These are phyloP conservation scores for Nephrotoma guestfalica DNA, from an alignment of 2,888 invertebrate genomes.

Conservation along the genomic window DNA sequence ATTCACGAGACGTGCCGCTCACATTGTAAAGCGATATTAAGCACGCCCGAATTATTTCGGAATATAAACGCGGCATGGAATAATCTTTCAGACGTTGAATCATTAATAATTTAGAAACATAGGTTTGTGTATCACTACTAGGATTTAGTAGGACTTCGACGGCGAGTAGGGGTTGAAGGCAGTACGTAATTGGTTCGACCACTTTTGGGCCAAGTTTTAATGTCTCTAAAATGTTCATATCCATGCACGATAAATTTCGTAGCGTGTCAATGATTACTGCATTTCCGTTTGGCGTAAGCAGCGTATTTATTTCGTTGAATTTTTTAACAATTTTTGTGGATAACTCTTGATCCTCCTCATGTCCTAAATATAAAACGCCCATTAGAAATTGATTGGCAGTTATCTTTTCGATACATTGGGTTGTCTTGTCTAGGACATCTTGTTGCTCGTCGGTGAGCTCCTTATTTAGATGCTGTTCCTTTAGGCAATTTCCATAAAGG, in stretches of 20 bases:
- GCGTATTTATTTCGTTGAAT: constrained; percentile 35
- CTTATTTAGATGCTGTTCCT: background rate
- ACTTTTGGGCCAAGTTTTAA: constrained; percentile 38
- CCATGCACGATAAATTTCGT: constrained; percentile 26
- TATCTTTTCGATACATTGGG: constrained; percentile 49
- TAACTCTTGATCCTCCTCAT: constrained; percentile 62
- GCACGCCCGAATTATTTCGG: constrained; percentile 79
- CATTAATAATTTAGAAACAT: constrained; percentile 70
- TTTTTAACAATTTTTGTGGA: constrained; percentile 53
- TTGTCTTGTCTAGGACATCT: constrained; percentile 54
- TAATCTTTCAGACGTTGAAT: constrained; percentile 74
- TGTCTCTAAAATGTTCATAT: constrained; percentile 25
- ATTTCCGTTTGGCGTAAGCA: constrained; percentile 13
- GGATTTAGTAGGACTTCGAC: constrained; percentile 76
- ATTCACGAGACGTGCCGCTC: constrained; percentile 67
- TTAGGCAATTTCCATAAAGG: constrained; percentile 36
- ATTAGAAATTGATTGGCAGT: constrained; percentile 59
- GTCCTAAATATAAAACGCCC: constrained; percentile 70
- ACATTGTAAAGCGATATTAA: constrained; percentile 81
- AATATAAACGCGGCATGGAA: constrained; percentile 64
- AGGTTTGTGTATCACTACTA: constrained; percentile 62
- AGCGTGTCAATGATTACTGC: constrained; percentile 20
- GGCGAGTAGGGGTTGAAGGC: constrained; percentile 66
- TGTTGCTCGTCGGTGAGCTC: constrained; percentile 24
- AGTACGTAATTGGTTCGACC: constrained; percentile 51